Evolutionary conservation across 2,113 vertebrate species (phyloP).

Genomic region (Prunella himalayana): DNA sequence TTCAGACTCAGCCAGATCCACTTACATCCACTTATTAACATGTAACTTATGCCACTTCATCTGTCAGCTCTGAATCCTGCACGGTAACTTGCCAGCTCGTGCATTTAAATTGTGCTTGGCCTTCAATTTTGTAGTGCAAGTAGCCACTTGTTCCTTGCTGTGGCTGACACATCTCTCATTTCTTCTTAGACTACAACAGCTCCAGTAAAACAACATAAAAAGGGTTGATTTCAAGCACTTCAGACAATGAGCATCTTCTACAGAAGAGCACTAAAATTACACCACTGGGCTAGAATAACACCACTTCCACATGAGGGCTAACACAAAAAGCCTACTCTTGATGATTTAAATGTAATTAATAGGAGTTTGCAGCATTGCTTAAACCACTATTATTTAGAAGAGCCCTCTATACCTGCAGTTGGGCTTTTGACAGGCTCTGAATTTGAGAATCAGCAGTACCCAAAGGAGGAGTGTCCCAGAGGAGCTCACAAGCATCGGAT

Average conservation of each 20-base stretch:
- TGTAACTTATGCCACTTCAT: background rate
- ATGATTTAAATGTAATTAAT: constrained; percentile 60
- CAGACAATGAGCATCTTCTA: constrained; percentile 60
- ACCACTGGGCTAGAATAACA: constrained; percentile 29
- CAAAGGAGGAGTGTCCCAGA: background rate
- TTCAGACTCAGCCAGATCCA: background rate
- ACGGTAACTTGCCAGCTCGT: background rate
- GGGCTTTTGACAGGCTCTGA: background rate
- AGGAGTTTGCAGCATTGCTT: background rate
- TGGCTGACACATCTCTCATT: background rate
- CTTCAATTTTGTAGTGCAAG: background rate
- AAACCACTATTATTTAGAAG: constrained; percentile 54
- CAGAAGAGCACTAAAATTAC: constrained; percentile 58
- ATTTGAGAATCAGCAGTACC: background rate
- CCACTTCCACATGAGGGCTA: constrained; percentile 9
- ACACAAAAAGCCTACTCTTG: constrained; percentile 47
- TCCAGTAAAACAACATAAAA: constrained; percentile 61
- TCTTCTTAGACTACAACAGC: constrained; percentile 11
- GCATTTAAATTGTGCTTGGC: background rate
- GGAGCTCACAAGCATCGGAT: background rate
- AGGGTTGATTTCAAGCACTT: constrained; percentile 57
- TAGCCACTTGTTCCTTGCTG: constrained; percentile 18
- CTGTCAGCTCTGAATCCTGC: background rate
- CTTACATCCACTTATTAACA: background rate
- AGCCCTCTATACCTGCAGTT: background rate